Evolutionary conservation across 2,797 vertebrate species (phyloP).

Genomic region (Sebastes melanostomus): DNA sequence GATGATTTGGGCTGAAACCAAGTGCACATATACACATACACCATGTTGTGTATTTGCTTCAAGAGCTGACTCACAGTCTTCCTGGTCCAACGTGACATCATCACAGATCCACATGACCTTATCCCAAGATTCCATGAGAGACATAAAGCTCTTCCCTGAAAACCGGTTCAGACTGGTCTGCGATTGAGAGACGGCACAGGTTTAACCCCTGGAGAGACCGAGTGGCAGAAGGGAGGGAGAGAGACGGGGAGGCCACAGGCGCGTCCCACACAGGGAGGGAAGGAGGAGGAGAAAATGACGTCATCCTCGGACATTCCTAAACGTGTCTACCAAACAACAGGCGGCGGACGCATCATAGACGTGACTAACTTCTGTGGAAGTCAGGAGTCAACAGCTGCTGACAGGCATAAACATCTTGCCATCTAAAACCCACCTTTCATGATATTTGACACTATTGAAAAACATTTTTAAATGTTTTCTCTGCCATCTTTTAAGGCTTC

Average conservation of each 20-base stretch:
- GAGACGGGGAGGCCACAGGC: neutral
- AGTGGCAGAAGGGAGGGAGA: conserved; percentile 48
- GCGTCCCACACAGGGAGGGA: conserved; percentile 20
- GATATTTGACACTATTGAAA: neutral
- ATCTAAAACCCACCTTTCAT: neutral
- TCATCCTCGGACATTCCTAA: conserved; percentile 44
- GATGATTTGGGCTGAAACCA: neutral
- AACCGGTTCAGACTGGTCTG: conserved; percentile 91
- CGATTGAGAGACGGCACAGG: conserved; percentile 80
- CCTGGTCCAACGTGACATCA: conserved; percentile 87
- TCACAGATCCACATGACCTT: conserved; percentile 88
- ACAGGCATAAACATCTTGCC: neutral
- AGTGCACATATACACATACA: neutral
- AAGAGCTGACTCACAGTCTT: conserved; percentile 83
- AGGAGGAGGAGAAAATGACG: conserved; percentile 49
- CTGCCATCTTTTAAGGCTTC: neutral
- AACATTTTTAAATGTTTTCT: neutral
- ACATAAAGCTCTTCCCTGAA: conserved; percentile 90
- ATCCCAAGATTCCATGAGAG: conserved; percentile 88
- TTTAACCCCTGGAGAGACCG: conserved; percentile 85
- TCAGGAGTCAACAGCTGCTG: neutral
- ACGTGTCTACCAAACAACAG: conserved; percentile 12
- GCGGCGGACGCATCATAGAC: neutral
- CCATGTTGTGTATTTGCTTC: conserved; percentile 37
- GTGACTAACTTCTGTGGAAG: conserved; percentile 11